Percentiles rank a stretch among this genome's conserved stretches.
phyloP scores from a whole-genome alignment of 2,113 vertebrate species.

The Rhipidura dahli region DNA sequence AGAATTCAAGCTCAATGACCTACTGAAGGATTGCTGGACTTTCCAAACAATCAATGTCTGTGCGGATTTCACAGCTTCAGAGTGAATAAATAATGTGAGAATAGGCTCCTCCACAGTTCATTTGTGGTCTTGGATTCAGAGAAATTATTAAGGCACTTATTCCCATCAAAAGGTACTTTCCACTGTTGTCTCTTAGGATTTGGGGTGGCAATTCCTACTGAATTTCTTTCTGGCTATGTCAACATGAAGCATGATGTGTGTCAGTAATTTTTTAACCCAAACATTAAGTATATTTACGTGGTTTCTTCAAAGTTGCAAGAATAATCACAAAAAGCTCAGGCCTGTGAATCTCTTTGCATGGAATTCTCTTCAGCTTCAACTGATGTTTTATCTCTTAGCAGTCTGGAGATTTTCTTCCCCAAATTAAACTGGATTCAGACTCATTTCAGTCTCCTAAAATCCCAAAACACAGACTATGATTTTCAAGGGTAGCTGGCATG shows the following conservation, averaged over 20 bases:
- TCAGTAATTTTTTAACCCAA: not conserved
- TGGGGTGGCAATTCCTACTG: not conserved
- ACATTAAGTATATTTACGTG: not conserved
- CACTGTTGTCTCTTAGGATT: not conserved
- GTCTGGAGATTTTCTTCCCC: not conserved
- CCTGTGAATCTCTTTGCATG: not conserved
- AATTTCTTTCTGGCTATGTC: not conserved
- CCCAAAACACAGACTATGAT: not conserved
- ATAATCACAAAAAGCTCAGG: not conserved
- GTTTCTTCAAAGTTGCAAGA: not conserved
- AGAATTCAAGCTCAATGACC: conserved; percentile 3
- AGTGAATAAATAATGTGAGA: not conserved
- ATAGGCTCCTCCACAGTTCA: not conserved
- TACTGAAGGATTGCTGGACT: not conserved
- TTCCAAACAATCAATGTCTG: not conserved
- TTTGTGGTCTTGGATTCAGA: not conserved
- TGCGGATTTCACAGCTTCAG: conserved; percentile 11
- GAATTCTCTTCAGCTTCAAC: not conserved
- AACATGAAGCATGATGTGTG: not conserved
- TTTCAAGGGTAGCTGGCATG: not conserved
- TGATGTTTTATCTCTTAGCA: not conserved
- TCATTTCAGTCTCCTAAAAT: conserved; percentile 24
- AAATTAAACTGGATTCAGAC: conserved; percentile 4
- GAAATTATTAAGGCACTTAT: not conserved
- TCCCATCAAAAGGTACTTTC: not conserved